phyloP scores from a whole-genome alignment of 2,888 invertebrate species.

The Tenthredo notha region DNA sequence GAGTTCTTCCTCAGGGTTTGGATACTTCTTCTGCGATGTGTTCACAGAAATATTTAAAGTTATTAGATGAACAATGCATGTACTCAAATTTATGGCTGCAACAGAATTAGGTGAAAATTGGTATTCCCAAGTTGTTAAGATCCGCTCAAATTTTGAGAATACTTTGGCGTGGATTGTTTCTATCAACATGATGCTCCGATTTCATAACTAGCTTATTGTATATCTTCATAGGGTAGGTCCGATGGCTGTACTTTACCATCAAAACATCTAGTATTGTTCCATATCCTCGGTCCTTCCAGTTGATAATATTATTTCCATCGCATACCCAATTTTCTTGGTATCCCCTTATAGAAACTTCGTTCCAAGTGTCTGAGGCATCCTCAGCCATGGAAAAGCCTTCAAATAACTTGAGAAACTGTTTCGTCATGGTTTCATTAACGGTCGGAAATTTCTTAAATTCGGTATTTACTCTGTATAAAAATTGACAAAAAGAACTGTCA shows the following conservation, averaged over 20 bases:
- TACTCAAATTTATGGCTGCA: neutral
- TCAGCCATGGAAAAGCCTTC: conserved; percentile 54
- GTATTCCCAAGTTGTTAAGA: neutral
- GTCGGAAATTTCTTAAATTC: neutral
- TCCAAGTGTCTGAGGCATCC: conserved; percentile 63
- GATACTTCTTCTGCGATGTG: conserved; percentile 68
- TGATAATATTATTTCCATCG: conserved; percentile 60
- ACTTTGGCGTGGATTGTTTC: neutral
- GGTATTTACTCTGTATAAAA: neutral
- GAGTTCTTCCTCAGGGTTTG: conserved; percentile 69
- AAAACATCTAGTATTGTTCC: conserved; percentile 69
- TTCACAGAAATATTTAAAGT: neutral
- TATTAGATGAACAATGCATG: neutral
- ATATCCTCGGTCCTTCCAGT: conserved; percentile 70
- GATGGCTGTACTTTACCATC: conserved; percentile 62
- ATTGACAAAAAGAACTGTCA: neutral
- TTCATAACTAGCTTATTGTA: neutral
- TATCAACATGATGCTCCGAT: neutral
- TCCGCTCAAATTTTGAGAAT: neutral
- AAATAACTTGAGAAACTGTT: conserved; percentile 54
- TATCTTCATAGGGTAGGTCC: neutral
- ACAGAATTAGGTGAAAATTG: neutral
- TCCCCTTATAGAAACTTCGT: conserved; percentile 55
- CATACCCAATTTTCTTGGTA: conserved; percentile 28
- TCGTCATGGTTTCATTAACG: neutral